Conservation (phyloP, 1,140 invertebrate genomes). For the Brachystomella parvula region DNA sequence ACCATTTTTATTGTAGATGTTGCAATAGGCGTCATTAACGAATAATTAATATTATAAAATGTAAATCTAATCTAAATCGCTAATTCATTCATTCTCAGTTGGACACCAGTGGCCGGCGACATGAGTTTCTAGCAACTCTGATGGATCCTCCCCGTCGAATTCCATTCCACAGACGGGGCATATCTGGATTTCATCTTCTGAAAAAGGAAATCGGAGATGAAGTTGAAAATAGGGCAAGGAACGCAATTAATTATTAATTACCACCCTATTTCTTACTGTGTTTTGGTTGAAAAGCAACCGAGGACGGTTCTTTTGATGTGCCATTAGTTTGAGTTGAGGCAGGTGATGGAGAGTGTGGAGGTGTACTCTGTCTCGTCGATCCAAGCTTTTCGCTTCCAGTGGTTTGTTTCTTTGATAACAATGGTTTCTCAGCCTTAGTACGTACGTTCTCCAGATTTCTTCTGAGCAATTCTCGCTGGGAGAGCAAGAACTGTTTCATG, state of each 20-base stretch:
- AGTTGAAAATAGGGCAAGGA: no score
- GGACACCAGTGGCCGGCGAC: constrained; percentile 35
- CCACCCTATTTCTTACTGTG: no score
- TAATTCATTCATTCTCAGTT: no score
- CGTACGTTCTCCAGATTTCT: constrained; percentile 28
- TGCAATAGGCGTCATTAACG: no score
- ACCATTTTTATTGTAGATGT: neutral
- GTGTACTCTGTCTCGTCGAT: no score
- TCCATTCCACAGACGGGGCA: constrained; percentile 37
- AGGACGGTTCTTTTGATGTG: neutral
- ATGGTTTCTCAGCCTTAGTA: constrained; percentile 7
- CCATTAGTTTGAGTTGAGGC: no score
- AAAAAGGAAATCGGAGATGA: constrained; percentile 11
- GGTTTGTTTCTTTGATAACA: no score
- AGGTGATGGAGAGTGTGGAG: no score
- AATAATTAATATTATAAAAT: no score
- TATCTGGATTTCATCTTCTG: constrained; percentile 26
- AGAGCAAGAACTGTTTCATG: constrained; percentile 29
- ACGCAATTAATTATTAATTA: no score
- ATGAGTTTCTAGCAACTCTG: constrained; percentile 35
- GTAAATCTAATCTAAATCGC: no score
- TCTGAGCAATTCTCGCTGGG: constrained; percentile 26
- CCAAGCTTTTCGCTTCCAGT: no score
- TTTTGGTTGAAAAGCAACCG: neutral
- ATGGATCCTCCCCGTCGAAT: constrained; percentile 28